Conservation (phyloP, 2,113 vertebrate genomes). For the Psophia crepitans region DNA sequence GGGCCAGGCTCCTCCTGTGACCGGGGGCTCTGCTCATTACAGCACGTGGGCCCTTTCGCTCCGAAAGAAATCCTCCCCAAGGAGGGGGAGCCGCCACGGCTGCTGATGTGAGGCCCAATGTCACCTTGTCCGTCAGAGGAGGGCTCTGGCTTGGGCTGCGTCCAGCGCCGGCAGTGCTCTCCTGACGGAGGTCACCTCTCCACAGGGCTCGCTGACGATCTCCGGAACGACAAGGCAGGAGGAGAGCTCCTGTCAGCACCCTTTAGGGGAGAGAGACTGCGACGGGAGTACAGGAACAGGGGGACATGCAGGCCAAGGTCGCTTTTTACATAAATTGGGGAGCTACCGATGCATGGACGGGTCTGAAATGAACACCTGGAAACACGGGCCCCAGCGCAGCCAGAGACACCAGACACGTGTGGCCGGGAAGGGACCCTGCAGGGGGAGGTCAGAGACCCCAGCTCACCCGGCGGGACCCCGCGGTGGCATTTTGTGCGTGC, state of each 20-base stretch:
- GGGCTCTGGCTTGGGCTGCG: conserved; percentile 48
- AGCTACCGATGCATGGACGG: not conserved
- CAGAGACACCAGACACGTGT: accelerated
- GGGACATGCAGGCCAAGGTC: conserved; percentile 9
- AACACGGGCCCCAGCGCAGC: not conserved
- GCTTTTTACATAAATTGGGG: not conserved
- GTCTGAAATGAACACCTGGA: not conserved
- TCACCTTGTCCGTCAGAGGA: conserved; percentile 87
- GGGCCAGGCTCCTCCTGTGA: conserved; percentile 64
- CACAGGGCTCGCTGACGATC: conserved; percentile 59
- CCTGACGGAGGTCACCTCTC: conserved; percentile 76
- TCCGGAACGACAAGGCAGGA: conserved; percentile 54
- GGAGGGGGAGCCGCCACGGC: conserved; percentile 80
- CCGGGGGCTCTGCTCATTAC: conserved; percentile 79
- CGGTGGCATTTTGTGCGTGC: accelerated
- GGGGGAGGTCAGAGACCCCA: not conserved
- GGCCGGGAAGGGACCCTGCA: not conserved
- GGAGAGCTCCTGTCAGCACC: conserved; percentile 67
- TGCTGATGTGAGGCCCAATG: conserved; percentile 88
- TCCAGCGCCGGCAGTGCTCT: conserved; percentile 56
- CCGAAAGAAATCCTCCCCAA: conserved; percentile 87
- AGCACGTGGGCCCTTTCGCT: conserved; percentile 89
- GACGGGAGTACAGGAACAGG: not conserved
- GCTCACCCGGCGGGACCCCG: accelerated
- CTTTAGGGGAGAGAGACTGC: not conserved